phyloP scores from a whole-genome alignment of 2,888 invertebrate species.

The Troilus luridus region DNA sequence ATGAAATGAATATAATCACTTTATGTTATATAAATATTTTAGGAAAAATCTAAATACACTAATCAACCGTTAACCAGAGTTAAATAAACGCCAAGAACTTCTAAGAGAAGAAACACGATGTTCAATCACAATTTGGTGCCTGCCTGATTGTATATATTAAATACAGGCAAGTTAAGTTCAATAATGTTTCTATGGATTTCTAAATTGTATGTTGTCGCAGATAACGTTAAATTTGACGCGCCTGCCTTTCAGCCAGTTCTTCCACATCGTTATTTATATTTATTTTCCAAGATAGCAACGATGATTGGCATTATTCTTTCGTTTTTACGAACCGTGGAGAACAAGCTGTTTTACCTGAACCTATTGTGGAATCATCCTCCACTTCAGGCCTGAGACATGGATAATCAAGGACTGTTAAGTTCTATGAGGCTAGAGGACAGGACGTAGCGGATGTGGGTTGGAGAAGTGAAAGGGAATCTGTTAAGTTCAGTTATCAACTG shows the following conservation, averaged over 20 bases:
- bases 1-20: too few species aligned
- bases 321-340: constrained; percentile 17
- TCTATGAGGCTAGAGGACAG: neutral
- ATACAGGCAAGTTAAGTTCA: neutral
- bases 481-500: constrained; percentile 46
- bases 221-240: neutral
- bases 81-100: too few species aligned
- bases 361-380: constrained; percentile 12
- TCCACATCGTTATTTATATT: neutral
- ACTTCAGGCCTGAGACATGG: neutral
- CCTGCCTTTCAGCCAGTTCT: neutral
- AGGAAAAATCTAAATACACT: too few species aligned
- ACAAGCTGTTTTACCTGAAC: neutral
- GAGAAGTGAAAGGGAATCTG: constrained; percentile 41
- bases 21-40: too few species aligned
- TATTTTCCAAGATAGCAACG: neutral
- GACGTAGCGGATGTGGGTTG: constrained; percentile 20
- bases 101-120: too few species aligned
- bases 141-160: too few species aligned
- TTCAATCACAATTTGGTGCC: too few species aligned
- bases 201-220: neutral
- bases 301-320: constrained; percentile 46
- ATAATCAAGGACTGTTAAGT: constrained; percentile 30
- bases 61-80: too few species aligned
- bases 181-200: neutral